Evolutionary conservation across 64 coral and sea anemone genomes (phyloP).

Genomic region (Dendrophyllia cribrosa): DNA sequence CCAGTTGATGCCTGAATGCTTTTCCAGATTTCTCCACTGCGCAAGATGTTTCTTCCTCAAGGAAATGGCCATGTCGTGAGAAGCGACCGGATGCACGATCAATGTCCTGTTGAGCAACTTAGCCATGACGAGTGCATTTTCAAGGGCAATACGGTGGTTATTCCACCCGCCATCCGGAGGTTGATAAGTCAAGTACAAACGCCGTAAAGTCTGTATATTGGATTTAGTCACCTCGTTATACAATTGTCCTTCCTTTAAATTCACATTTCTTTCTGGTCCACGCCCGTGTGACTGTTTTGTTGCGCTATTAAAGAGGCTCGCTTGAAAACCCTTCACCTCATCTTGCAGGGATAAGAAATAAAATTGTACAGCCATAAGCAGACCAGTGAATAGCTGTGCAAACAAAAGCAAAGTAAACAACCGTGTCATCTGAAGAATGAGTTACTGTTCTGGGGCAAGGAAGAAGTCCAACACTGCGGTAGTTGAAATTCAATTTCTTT

Average conservation of each 20-base stretch:
- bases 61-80: conserved; percentile 24
- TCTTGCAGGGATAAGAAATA: conserved; percentile 33
- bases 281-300: not conserved
- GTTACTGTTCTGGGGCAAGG: not conserved
- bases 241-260: conserved; percentile 10
- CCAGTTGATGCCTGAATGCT: conserved; percentile 50
- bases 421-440: conserved; percentile 10
- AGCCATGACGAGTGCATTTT: conserved; percentile 59
- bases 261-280: not conserved
- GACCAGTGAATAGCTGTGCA: not conserved
- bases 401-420: conserved; percentile 10
- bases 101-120: conserved; percentile 56
- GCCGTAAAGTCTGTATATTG: conserved; percentile 30
- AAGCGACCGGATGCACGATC: conserved; percentile 48
- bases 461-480: not conserved
- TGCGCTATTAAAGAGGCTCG: not conserved
- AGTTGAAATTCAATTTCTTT: not conserved
- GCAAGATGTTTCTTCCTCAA: conserved; percentile 32
- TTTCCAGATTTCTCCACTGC: conserved; percentile 43
- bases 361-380: conserved; percentile 22
- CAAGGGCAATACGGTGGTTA: conserved; percentile 60
- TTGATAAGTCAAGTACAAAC: conserved; percentile 65
- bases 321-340: not conserved
- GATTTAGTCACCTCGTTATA: conserved; percentile 43
- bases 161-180: conserved; percentile 69